Evolutionary conservation across 2,113 vertebrate genomes (phyloP), one percentile per base, ranked within the genome.

Genomic region (Microcebus tavaratra): DNA sequence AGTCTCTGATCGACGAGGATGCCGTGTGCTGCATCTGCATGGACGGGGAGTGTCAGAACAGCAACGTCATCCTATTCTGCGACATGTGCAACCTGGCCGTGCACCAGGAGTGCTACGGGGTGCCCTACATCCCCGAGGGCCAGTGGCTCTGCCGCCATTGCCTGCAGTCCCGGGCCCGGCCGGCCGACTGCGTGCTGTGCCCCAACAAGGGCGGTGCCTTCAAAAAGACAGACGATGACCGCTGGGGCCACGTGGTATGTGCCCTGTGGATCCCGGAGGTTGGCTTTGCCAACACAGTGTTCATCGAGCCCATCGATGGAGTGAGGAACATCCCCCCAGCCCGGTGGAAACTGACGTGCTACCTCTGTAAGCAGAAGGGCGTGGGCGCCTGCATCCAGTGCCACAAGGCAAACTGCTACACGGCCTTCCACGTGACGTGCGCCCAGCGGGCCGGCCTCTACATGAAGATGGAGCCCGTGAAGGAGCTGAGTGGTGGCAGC

Each of bases 81-180:
- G 99, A 99, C 94, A 97, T 99, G 98, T 99, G 99, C 98, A 99
- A 99, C 70, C 98, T 99, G 97, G 99, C 99, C 0, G 99, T 99
- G 96, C 99, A 99, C 98, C 99, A 99, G 98, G 99, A 99, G 98
- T 99, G 99, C 97, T 99, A 99, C 27, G 99, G 99, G n/a, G 99
- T 99, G 92, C 99, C 99, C 98, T 99, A 99, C 97, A 99, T 99
- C 97, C 99, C 99, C 0, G 99, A 99, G 98, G 99, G 99, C 97
- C 99, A 99, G 98, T 99, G 99, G 99, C 99, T 99, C 18, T 99
- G 99, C 98, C 99, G 99, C 5, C 99, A 99, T 97, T 99, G 99
- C 98, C 99, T 99, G 88, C 99, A 99, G 99, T 98, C 99, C 20
- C 99, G 99, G 50, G 98, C 98, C 42, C 99, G 99, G 95, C 99